phyloP scores from a whole-genome alignment of 2,113 vertebrate genomes.

The Sterrhoptilus dennistouni region DNA sequence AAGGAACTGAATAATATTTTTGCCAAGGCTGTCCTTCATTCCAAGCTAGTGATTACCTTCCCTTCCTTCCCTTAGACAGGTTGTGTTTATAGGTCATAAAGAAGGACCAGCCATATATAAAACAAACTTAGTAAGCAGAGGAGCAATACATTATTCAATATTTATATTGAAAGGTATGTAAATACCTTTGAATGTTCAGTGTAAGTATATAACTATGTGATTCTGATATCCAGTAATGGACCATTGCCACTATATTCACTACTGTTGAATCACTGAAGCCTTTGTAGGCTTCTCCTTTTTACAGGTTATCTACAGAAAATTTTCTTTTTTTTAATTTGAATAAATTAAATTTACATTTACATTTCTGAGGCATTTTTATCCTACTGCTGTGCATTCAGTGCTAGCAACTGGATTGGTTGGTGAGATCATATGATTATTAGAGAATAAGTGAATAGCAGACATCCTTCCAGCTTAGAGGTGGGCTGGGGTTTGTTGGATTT shows the following conservation, averaged over 20 bases:
- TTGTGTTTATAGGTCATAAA: not conserved
- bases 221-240: not conserved
- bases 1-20: not conserved
- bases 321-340: not conserved
- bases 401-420: not conserved
- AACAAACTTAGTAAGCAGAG: not conserved
- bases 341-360: not conserved
- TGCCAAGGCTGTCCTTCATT: not conserved
- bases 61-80: not conserved
- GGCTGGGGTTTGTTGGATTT: not conserved
- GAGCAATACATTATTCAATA: not conserved
- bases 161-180: not conserved
- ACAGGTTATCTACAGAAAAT: not conserved
- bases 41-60: not conserved
- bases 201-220: not conserved
- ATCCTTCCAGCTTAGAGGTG: not conserved
- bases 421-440: not conserved
- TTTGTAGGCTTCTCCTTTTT: not conserved
- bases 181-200: not conserved
- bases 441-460: not conserved
- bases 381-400: not conserved
- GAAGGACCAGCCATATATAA: not conserved
- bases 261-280: not conserved
- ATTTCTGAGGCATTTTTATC: not conserved
- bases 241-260: not conserved